Evolutionary conservation across 2,113 vertebrate genomes (phyloP).

Genomic region (Arenaria interpres): DNA sequence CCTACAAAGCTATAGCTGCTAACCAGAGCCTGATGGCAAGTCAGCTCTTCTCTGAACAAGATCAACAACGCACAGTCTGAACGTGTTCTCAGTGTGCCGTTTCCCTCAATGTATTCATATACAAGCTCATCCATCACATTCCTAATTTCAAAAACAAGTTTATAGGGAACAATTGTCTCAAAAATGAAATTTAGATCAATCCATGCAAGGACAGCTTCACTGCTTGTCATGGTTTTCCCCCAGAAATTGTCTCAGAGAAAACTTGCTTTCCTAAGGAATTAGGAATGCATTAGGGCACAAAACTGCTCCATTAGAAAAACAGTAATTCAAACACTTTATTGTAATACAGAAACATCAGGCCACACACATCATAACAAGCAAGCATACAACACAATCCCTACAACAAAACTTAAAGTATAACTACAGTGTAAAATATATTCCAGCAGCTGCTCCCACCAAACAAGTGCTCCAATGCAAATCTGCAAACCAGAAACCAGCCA

Average conservation of each 20-base stretch:
- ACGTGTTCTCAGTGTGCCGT: too few species aligned
- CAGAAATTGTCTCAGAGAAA: background rate
- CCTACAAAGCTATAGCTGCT: background rate
- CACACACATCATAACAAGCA: background rate
- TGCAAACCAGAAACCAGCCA: background rate
- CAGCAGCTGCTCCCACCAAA: background rate
- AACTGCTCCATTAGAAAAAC: background rate
- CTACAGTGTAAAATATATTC: background rate
- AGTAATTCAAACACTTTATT: background rate
- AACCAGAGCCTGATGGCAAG: background rate
- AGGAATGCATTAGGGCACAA: background rate
- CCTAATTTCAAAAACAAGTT: background rate
- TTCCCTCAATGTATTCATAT: too few species aligned
- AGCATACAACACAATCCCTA: background rate
- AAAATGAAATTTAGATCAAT: background rate
- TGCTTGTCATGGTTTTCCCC: background rate
- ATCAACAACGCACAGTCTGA: background rate
- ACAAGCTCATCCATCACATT: background rate
- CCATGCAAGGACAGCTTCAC: background rate
- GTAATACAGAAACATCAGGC: background rate
- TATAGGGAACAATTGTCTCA: background rate
- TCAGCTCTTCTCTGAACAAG: background rate
- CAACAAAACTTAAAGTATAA: background rate
- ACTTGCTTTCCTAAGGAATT: background rate
- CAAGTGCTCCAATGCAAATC: background rate